These are phyloP conservation scores for Euura saliciscinereae DNA, from an alignment of 1,140 invertebrate genomes.

Conservation along the genomic window DNA sequence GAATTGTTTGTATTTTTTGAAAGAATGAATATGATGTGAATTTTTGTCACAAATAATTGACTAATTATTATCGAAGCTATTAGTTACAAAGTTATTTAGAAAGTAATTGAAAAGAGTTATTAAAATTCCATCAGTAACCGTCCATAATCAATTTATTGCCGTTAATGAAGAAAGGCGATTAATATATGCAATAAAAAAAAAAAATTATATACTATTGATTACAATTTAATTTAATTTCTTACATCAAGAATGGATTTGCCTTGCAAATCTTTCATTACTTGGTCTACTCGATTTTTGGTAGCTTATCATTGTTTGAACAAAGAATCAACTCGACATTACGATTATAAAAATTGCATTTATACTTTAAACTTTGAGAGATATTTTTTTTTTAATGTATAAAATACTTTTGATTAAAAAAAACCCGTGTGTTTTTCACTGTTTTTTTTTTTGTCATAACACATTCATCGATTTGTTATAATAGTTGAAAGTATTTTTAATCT, in stretches of 20 bases:
- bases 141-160: background rate
- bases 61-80: background rate
- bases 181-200: background rate
- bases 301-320: slow-evolving; percentile 8
- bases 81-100: background rate
- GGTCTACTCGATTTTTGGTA: slow-evolving; percentile 21
- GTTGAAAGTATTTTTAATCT: too few species aligned
- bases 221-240: background rate
- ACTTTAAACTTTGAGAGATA: too few species aligned
- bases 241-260: slow-evolving; percentile 52
- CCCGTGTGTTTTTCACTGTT: too few species aligned
- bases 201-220: background rate
- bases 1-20: too few species aligned
- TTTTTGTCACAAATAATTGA: too few species aligned
- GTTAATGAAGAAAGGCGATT: background rate
- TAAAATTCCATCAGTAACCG: background rate
- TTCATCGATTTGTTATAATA: too few species aligned
- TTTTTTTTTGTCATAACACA: too few species aligned
- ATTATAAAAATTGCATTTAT: too few species aligned
- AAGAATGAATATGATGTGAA: too few species aligned
- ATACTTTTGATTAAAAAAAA: too few species aligned
- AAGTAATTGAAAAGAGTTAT: background rate
- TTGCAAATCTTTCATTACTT: slow-evolving; percentile 54
- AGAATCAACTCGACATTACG: too few species aligned
- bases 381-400: too few species aligned